phyloP scores from a whole-genome alignment of 2,888 invertebrate species.

The Iselma pallidipennis region DNA sequence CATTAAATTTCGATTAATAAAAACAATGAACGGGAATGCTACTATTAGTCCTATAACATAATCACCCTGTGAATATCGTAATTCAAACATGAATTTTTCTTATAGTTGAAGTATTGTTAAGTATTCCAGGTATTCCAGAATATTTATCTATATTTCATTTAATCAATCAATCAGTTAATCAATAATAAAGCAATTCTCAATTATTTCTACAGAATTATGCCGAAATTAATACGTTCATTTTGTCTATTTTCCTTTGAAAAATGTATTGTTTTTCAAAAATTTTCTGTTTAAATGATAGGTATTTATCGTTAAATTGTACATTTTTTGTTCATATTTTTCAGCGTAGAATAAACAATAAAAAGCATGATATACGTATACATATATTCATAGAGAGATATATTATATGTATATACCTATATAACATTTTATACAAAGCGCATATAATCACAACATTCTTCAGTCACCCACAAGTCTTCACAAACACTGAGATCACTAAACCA shows the following conservation, averaged over 20 bases:
- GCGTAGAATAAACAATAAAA: slow-evolving; percentile 36
- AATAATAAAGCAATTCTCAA: slow-evolving; percentile 2
- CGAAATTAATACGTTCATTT: slow-evolving; percentile 7
- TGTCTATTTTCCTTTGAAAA: not conserved
- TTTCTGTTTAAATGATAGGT: not conserved
- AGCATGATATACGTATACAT: slow-evolving; percentile 49
- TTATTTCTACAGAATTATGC: slow-evolving; percentile 16
- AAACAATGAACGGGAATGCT: slow-evolving; percentile 19
- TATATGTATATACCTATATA: slow-evolving; percentile 50
- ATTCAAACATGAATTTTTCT: slow-evolving; percentile 20
- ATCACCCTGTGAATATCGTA: slow-evolving; percentile 31
- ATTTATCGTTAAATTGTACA: slow-evolving; percentile 18
- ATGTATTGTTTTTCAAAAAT: no score
- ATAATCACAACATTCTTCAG: slow-evolving; percentile 28
- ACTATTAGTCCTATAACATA: slow-evolving; percentile 19
- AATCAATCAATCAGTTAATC: not conserved
- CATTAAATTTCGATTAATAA: slow-evolving; percentile 23
- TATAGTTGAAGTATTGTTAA: not conserved
- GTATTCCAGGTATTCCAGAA: slow-evolving; percentile 1
- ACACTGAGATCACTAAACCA: slow-evolving; percentile 53
- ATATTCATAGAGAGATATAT: slow-evolving; percentile 31
- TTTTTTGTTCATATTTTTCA: slow-evolving; percentile 10
- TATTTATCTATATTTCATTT: not conserved
- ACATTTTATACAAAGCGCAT: slow-evolving; percentile 49
- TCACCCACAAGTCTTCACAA: slow-evolving; percentile 43